phyloP scores from a whole-genome alignment of 1,140 invertebrate genomes.

The Nephila pilipes region DNA sequence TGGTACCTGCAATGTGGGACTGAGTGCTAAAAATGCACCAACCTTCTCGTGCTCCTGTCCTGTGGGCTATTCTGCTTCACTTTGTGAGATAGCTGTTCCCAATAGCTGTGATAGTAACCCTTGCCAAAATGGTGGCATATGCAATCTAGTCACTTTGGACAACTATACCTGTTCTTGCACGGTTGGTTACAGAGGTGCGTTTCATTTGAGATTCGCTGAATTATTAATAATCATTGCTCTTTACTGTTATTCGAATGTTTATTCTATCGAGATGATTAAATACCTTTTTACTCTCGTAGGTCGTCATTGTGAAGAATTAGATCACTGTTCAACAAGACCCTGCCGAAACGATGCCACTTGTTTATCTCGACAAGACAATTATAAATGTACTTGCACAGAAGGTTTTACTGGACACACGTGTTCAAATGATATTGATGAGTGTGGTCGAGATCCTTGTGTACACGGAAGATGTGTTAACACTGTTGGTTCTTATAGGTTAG shows the following conservation, averaged over 20 bases:
- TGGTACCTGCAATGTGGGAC: constrained; percentile 91
- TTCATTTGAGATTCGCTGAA: background rate
- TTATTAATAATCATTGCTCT: background rate
- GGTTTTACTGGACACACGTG: constrained; percentile 94
- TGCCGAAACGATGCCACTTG: constrained; percentile 94
- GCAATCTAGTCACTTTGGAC: constrained; percentile 87
- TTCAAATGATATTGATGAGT: constrained; percentile 91
- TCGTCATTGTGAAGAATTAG: constrained; percentile 89
- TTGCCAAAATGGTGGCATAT: constrained; percentile 92
- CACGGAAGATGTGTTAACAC: constrained; percentile 84
- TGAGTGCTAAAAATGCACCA: constrained; percentile 85
- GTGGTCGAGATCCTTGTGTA: constrained; percentile 89
- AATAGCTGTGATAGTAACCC: constrained; percentile 94
- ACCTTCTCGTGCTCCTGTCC: constrained; percentile 93
- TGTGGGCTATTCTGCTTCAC: constrained; percentile 93
- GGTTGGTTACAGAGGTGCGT: constrained; percentile 81
- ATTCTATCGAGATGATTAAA: too few species aligned
- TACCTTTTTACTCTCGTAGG: constrained; percentile 82
- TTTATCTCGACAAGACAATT: constrained; percentile 89
- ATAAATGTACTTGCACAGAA: constrained; percentile 94
- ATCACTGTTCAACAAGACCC: constrained; percentile 84
- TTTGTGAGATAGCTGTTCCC: constrained; percentile 94
- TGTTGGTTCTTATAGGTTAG: constrained; percentile 77
- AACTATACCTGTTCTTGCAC: constrained; percentile 92
- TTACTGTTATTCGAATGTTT: too few species aligned